Percentiles rank a stretch among this genome's conserved stretches.
Evolutionary conservation across 2,888 invertebrate species (phyloP).

Genomic region (Augochlorella aurata): DNA sequence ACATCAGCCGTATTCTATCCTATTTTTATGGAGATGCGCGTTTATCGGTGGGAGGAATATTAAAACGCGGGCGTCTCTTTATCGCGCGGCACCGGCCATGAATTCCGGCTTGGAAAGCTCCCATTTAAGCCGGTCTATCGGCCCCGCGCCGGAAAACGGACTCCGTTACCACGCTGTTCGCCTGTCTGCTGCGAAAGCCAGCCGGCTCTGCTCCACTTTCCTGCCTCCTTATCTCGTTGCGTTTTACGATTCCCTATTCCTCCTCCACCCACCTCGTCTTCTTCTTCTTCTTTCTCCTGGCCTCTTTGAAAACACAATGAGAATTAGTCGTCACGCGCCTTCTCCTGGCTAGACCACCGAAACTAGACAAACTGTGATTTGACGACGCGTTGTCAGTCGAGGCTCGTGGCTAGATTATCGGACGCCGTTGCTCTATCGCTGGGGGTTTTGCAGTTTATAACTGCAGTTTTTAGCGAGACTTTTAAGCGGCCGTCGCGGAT

Average conservation of each 20-base stretch:
- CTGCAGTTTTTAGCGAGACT: no score
- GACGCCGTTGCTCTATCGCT: no score
- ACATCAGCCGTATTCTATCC: slow-evolving; percentile 56
- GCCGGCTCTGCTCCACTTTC: background rate
- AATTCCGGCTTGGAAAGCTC: slow-evolving; percentile 32
- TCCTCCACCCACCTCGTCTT: no score
- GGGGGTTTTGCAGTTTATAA: no score
- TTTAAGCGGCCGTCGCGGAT: no score
- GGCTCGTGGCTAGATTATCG: no score
- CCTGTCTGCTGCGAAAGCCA: background rate
- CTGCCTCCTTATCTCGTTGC: slow-evolving; percentile 11
- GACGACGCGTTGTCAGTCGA: no score
- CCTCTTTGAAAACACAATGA: background rate
- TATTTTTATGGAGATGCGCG: slow-evolving; percentile 59
- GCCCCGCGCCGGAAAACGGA: background rate
- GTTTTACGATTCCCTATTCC: slow-evolving; percentile 12
- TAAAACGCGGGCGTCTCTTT: slow-evolving; percentile 51
- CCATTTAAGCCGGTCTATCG: slow-evolving; percentile 32
- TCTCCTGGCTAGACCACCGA: no score
- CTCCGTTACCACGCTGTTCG: background rate
- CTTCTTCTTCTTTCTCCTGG: background rate
- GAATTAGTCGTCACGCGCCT: no score
- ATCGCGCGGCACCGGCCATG: slow-evolving; percentile 35
- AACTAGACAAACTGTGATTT: no score
- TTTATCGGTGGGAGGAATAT: slow-evolving; percentile 50